Conservation (phyloP, 2,113 vertebrate species). For the Pampusana beccarii region DNA sequence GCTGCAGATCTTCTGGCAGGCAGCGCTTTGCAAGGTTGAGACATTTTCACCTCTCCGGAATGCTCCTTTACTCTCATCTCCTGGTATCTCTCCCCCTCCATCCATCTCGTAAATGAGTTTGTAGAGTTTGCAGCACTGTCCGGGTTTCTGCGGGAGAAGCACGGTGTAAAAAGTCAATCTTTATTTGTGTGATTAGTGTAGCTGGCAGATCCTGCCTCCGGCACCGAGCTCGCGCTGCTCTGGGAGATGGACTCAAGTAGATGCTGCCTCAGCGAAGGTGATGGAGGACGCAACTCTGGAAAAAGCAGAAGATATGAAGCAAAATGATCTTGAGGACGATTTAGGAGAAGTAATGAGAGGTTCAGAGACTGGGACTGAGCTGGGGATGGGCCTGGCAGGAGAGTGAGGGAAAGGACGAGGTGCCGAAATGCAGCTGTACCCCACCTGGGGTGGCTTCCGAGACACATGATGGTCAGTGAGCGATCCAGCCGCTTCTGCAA, state of each 20-base stretch:
- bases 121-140: neutral
- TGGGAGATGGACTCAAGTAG: rapidly evolving
- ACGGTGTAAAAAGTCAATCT: neutral
- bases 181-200: neutral
- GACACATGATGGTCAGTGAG: rapidly evolving
- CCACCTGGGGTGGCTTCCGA: neutral
- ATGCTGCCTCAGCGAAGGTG: neutral
- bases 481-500: neutral
- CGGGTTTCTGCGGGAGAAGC: neutral
- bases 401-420: neutral
- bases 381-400: neutral
- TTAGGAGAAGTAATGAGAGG: neutral
- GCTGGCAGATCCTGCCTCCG: neutral
- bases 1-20: neutral
- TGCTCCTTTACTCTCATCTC: neutral
- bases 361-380: neutral
- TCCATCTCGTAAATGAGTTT: neutral
- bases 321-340: neutral
- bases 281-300: neutral
- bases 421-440: neutral
- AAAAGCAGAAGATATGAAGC: neutral
- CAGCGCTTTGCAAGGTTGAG: neutral
- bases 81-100: neutral
- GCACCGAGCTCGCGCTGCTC: neutral
- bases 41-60: neutral